Conservation (phyloP, 2,113 vertebrate species). For the Chiloscyllium plagiosum region DNA sequence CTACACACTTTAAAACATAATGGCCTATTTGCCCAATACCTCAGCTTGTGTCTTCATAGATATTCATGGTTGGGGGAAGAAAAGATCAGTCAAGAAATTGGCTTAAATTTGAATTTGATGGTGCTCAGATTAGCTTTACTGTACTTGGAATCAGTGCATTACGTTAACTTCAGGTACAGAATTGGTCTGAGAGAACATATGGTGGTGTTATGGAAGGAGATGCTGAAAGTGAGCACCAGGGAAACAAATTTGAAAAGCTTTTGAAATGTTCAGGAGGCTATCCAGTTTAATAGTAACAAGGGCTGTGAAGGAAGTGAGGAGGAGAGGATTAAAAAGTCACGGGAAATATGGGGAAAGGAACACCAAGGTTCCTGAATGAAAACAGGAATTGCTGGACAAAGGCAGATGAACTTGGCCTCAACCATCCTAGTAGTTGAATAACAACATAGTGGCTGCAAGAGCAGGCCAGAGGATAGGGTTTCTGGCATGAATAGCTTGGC, state of each 20-base stretch:
- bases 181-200: background rate
- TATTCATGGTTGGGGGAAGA: background rate
- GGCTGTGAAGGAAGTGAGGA: background rate
- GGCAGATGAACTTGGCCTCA: background rate
- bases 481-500: too few species aligned
- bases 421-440: background rate
- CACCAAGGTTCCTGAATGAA: background rate
- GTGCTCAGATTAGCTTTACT: background rate
- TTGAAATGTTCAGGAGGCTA: background rate
- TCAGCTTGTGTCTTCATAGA: background rate
- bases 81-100: background rate
- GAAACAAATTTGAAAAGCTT: background rate
- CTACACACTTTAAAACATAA: background rate
- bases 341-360: background rate
- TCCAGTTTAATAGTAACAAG: background rate
- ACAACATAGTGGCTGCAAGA: too few species aligned
- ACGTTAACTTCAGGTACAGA: background rate
- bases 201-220: background rate
- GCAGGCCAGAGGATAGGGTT: too few species aligned
- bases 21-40: background rate
- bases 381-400: background rate
- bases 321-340: background rate
- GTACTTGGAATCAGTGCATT: background rate
- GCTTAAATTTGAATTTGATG: background rate
- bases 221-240: background rate